phyloP scores from a whole-genome alignment of 1,140 invertebrate species.

The Drosophila arawakana region DNA sequence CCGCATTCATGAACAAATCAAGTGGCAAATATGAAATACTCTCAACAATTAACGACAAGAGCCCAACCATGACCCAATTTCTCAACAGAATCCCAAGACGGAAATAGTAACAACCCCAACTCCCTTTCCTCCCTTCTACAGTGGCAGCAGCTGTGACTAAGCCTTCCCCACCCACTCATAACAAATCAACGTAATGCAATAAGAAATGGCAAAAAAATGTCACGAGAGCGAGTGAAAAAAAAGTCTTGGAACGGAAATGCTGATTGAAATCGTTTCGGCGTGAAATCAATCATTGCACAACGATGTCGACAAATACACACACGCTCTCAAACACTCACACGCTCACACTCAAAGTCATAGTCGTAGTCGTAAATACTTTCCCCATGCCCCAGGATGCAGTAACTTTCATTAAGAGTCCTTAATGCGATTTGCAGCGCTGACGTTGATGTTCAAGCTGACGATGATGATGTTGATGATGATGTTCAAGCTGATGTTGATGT shows the following conservation, averaged over 20 bases:
- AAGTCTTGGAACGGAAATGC: constrained; percentile 73
- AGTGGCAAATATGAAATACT: constrained; percentile 51
- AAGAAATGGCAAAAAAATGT: constrained; percentile 37
- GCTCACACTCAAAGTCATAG: no score
- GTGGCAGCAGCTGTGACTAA: constrained; percentile 24
- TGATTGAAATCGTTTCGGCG: constrained; percentile 84
- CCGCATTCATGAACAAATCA: constrained; percentile 44
- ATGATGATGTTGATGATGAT: constrained; percentile 6
- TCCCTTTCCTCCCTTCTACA: neutral
- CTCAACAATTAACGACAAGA: constrained; percentile 41
- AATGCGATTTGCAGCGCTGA: constrained; percentile 78
- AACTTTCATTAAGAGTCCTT: constrained; percentile 83
- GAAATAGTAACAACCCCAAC: constrained; percentile 4
- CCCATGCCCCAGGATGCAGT: constrained; percentile 65
- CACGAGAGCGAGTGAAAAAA: constrained; percentile 19
- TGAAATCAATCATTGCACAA: constrained; percentile 83
- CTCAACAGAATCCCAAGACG: constrained; percentile 37
- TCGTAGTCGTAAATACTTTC: constrained; percentile 10
- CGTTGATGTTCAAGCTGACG: constrained; percentile 51
- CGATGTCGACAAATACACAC: constrained; percentile 59
- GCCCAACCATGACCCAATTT: constrained; percentile 35
- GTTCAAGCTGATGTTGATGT: constrained; percentile 19
- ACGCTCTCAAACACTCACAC: constrained; percentile 1
- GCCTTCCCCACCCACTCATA: constrained; percentile 5
- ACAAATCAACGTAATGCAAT: constrained; percentile 65